phyloP scores from a whole-genome alignment of 1,140 invertebrate genomes.

The Drosophila burlai region DNA sequence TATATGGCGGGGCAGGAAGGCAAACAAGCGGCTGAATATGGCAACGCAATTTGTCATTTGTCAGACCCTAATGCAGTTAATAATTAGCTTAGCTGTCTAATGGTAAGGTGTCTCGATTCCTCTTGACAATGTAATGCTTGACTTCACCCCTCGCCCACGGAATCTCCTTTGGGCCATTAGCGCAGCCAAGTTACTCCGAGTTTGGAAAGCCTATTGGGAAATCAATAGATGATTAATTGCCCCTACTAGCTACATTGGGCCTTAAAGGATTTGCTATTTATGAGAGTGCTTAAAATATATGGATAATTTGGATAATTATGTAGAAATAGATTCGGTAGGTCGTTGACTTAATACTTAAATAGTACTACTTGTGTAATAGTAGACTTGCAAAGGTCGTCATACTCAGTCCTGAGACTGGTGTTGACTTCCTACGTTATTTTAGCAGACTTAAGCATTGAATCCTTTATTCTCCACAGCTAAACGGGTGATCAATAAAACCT shows the following conservation, averaged over 20 bases:
- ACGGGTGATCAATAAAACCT: conserved; percentile 30
- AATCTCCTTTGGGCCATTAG: conserved; percentile 25
- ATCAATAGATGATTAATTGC: conserved; percentile 62
- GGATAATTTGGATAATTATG: conserved; percentile 9
- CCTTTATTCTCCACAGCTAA: conserved; percentile 18
- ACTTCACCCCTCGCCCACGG: not conserved
- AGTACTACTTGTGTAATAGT: not conserved
- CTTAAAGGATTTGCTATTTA: conserved; percentile 51
- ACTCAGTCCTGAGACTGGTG: not conserved
- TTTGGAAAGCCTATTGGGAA: conserved; percentile 36
- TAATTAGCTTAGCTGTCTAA: conserved; percentile 68
- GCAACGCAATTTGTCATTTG: conserved; percentile 76
- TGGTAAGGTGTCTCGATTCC: conserved; percentile 42
- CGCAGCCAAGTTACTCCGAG: conserved; percentile 25
- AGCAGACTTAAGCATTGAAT: not conserved
- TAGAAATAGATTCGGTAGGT: not conserved
- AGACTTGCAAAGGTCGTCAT: not conserved
- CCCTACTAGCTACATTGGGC: conserved; percentile 2
- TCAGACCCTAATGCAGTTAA: conserved; percentile 77
- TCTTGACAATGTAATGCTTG: conserved; percentile 37
- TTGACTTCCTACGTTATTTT: not conserved
- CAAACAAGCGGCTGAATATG: conserved; percentile 32
- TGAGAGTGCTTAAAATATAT: not conserved
- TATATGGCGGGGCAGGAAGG: conserved; percentile 6
- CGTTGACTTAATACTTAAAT: not conserved